These are phyloP conservation scores for Erebia epiphron DNA, from an alignment of 2,888 invertebrate species.

Conservation along the genomic window DNA sequence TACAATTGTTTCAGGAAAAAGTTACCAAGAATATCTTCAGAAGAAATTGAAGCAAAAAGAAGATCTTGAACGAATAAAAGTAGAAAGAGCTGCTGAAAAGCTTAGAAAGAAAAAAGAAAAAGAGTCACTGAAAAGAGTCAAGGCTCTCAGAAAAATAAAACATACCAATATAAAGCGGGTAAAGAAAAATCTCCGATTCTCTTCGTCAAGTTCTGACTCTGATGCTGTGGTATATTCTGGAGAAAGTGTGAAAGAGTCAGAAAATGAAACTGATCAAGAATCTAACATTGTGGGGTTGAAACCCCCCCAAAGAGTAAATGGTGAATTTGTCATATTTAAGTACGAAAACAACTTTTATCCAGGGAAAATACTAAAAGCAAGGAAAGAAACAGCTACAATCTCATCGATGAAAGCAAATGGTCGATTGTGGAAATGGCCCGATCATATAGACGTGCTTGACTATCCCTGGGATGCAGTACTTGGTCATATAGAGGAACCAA, in stretches of 20 bases:
- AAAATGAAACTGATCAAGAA: slow-evolving; percentile 34
- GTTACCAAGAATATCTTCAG: slow-evolving; percentile 36
- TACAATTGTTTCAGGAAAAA: slow-evolving; percentile 36
- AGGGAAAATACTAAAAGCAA: slow-evolving; percentile 36
- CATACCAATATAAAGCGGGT: too few relatives aligned
- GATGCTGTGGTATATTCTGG: slow-evolving; percentile 38
- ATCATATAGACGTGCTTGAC: too few relatives aligned
- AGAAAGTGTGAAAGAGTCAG: slow-evolving; percentile 38
- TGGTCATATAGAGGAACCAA: too few relatives aligned
- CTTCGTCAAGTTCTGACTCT: slow-evolving; percentile 38
- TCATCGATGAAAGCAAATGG: slow-evolving; percentile 39
- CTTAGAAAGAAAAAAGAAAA: too few relatives aligned
- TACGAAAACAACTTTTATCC: slow-evolving; percentile 38
- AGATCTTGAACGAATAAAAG: slow-evolving; percentile 38
- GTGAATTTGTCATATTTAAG: slow-evolving; percentile 38
- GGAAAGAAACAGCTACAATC: slow-evolving; percentile 36
- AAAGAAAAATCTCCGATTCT: slow-evolving; percentile 37
- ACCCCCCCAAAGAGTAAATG: slow-evolving; percentile 36
- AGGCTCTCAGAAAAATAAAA: too few relatives aligned
- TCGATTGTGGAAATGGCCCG: too few relatives aligned
- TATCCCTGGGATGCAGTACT: too few relatives aligned
- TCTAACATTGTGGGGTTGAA: slow-evolving; percentile 32
- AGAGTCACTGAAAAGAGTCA: too few relatives aligned
- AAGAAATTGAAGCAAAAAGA: slow-evolving; percentile 37
- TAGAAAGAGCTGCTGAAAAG: too few relatives aligned